These are phyloP conservation scores for Synergus japonicus DNA, from an alignment of 2,888 invertebrate species.

Conservation along the genomic window DNA sequence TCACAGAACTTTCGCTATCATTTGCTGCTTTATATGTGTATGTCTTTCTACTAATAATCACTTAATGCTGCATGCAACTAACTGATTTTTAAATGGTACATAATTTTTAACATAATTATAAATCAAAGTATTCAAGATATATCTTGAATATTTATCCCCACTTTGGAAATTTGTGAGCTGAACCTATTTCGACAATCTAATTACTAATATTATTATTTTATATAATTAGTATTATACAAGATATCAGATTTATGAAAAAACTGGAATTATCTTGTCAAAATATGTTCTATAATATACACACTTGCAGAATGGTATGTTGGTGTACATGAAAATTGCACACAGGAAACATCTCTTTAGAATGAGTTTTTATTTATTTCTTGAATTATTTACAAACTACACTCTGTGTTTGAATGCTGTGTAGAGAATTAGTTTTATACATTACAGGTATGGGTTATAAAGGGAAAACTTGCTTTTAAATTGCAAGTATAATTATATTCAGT, in stretches of 20 bases:
- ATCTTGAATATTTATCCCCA: slow-evolving; percentile 60
- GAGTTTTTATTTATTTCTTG: slow-evolving; percentile 65
- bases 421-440: slow-evolving; percentile 60
- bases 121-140: background rate
- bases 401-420: slow-evolving; percentile 74
- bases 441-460: slow-evolving; percentile 11
- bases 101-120: slow-evolving; percentile 4
- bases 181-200: slow-evolving; percentile 68
- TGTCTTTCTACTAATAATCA: slow-evolving; percentile 51
- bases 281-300: slow-evolving; percentile 72
- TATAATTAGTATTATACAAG: slow-evolving; percentile 27
- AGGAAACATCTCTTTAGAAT: slow-evolving; percentile 76
- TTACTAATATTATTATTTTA: slow-evolving; percentile 27
- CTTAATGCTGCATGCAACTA: slow-evolving; percentile 51
- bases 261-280: slow-evolving; percentile 62
- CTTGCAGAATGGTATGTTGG: slow-evolving; percentile 84
- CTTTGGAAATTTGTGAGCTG: slow-evolving; percentile 64
- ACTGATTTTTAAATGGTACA: background rate
- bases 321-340: slow-evolving; percentile 80
- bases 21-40: slow-evolving; percentile 77
- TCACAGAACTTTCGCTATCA: slow-evolving; percentile 74
- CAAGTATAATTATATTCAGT: slow-evolving; percentile 1
- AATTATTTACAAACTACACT: slow-evolving; percentile 54
- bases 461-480: slow-evolving; percentile 33
- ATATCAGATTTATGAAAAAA: slow-evolving; percentile 39